Conservation (phyloP, 1,140 invertebrate species). For the Magallana angulata region DNA sequence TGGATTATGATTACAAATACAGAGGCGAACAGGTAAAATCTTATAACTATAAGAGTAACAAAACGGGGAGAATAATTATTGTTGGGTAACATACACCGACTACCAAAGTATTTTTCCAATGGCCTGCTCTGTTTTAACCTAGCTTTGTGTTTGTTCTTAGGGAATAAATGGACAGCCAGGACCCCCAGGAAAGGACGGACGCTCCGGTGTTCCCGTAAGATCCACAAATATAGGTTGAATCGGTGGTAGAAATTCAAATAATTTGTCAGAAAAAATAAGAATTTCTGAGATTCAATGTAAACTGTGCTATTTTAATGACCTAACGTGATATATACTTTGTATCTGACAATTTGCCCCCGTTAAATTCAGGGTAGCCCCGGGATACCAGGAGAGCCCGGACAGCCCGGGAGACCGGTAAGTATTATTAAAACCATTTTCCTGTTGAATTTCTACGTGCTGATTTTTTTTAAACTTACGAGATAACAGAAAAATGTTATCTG, state of each 20-base stretch:
- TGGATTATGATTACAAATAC: not conserved
- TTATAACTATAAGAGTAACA: no score
- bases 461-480: not conserved
- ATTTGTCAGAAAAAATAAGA: no score
- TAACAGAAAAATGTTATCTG: not conserved
- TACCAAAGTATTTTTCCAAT: no score
- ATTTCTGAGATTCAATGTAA: no score
- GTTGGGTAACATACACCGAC: no score
- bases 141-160: not conserved
- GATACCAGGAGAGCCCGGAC: constrained; percentile 27
- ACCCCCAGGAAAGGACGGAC: not conserved
- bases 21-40: not conserved
- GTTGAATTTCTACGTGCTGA: not conserved
- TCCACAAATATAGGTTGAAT: not conserved
- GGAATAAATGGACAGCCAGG: not conserved
- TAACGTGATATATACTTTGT: no score
- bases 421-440: not conserved
- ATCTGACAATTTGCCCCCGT: no score
- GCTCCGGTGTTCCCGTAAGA: not conserved
- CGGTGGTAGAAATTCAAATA: no score
- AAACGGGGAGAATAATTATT: no score
- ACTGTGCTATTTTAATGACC: no score
- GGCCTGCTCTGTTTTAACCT: no score
- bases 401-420: constrained; percentile 16
- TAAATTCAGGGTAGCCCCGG: constrained; percentile 28